phyloP scores from a whole-genome alignment of 2,113 vertebrate species.

The Neogale vison region DNA sequence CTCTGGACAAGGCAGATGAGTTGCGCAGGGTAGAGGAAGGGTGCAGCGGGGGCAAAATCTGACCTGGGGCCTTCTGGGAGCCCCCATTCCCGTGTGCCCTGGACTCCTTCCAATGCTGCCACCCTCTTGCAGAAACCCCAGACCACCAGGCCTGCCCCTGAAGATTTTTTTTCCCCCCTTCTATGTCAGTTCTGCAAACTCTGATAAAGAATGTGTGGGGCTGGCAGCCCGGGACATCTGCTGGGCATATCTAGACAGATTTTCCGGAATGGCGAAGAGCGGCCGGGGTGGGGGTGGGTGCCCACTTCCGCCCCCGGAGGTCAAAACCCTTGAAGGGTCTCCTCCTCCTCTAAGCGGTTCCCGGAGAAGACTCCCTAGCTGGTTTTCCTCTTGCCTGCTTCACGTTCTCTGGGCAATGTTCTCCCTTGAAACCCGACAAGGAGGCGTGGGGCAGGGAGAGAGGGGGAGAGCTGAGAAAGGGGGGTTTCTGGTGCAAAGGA shows the following conservation, averaged over 20 bases:
- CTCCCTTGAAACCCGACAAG: background rate
- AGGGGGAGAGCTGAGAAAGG: background rate
- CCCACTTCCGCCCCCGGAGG: background rate
- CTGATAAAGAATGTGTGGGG: background rate
- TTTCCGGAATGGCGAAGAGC: constrained; percentile 18
- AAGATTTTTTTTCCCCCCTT: background rate
- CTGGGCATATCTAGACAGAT: constrained; percentile 25
- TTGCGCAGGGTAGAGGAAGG: background rate
- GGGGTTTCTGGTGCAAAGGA: background rate
- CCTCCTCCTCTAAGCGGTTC: background rate
- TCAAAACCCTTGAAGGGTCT: background rate
- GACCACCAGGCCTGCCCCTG: background rate
- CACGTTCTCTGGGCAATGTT: background rate
- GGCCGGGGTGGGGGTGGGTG: background rate
- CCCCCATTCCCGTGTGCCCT: background rate
- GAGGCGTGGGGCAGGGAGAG: background rate
- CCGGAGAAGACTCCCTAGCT: background rate
- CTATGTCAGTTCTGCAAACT: constrained; percentile 3
- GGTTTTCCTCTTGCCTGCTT: background rate
- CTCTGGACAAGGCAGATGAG: background rate
- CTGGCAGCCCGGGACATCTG: background rate
- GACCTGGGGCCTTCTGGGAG: background rate
- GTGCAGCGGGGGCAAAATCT: background rate
- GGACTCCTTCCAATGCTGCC: background rate
- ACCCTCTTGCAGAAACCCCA: background rate